These are phyloP conservation scores for Pelobates fuscus DNA, from an alignment of 2,113 vertebrate species.

Conservation along the genomic window DNA sequence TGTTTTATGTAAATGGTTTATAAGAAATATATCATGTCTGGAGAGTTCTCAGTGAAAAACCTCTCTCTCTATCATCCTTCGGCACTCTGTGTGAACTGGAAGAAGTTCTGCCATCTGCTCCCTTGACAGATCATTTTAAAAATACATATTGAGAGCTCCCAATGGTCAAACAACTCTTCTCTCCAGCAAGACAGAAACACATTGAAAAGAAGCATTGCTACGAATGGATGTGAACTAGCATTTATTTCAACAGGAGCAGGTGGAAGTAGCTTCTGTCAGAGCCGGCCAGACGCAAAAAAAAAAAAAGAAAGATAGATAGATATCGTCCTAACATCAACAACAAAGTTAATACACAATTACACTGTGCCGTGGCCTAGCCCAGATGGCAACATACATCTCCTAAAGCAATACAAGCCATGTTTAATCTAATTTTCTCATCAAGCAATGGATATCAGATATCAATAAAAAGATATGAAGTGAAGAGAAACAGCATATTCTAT, in stretches of 20 bases:
- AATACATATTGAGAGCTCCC: slow-evolving; percentile 49
- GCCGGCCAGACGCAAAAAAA: slow-evolving; percentile 12
- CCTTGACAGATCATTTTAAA: slow-evolving; percentile 46
- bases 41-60: not conserved
- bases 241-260: slow-evolving; percentile 25
- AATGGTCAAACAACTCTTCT: slow-evolving; percentile 47
- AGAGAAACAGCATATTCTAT: slow-evolving; percentile 23
- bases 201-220: slow-evolving; percentile 5
- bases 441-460: slow-evolving; percentile 25
- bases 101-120: slow-evolving; percentile 42
- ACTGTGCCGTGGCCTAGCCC: slow-evolving; percentile 18
- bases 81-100: slow-evolving; percentile 17
- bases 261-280: slow-evolving; percentile 19
- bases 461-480: slow-evolving; percentile 28
- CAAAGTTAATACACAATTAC: slow-evolving; percentile 15
- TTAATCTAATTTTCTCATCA: slow-evolving; percentile 31
- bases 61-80: not conserved
- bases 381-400: slow-evolving; percentile 34
- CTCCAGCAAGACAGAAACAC: slow-evolving; percentile 26
- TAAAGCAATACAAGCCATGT: slow-evolving; percentile 34
- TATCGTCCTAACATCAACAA: slow-evolving; percentile 15
- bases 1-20: not conserved
- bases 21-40: not conserved
- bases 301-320: not conserved
- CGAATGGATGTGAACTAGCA: slow-evolving; percentile 12